These are phyloP conservation scores for Scaptomyza caliginosa DNA, from an alignment of 2,888 invertebrate species.

Conservation along the genomic window DNA sequence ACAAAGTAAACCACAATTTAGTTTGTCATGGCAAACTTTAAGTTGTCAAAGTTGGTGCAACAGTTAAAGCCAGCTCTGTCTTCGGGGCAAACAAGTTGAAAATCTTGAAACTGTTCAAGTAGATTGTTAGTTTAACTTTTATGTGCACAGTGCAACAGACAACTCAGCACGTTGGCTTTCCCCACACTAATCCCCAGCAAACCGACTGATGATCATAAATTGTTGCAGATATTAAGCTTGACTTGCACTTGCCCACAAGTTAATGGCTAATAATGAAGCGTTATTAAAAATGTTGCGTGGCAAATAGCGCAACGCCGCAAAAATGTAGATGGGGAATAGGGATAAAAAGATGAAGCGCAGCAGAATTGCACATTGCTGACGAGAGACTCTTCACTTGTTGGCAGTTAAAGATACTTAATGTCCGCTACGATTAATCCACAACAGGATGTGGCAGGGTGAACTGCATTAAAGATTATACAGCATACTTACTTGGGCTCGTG, in stretches of 20 bases:
- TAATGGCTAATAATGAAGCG: constrained; percentile 67
- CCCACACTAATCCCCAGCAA: background rate
- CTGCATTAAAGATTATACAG: constrained; percentile 8
- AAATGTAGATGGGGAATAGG: no score
- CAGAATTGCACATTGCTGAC: background rate
- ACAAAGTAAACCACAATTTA: constrained; percentile 2
- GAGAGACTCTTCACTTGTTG: constrained; percentile 16
- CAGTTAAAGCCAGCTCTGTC: constrained; percentile 10
- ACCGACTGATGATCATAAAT: constrained; percentile 20
- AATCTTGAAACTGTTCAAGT: constrained; percentile 37
- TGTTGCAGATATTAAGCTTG: constrained; percentile 41
- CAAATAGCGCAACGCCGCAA: background rate
- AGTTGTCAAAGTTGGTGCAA: constrained; percentile 22
- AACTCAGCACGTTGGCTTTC: background rate
- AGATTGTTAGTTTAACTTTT: constrained; percentile 38
- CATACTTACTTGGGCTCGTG: constrained; percentile 4
- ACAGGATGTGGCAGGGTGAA: background rate
- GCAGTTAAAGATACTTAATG: constrained; percentile 37
- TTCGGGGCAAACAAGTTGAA: constrained; percentile 13
- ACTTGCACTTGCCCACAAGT: constrained; percentile 47
- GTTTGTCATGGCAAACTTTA: constrained; percentile 11
- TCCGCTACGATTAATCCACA: constrained; percentile 10
- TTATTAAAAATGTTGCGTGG: constrained; percentile 53
- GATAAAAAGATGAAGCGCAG: no score
- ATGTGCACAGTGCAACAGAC: constrained; percentile 8